phyloP scores from a whole-genome alignment of 2,113 vertebrate species.

The Trichechus manatus region DNA sequence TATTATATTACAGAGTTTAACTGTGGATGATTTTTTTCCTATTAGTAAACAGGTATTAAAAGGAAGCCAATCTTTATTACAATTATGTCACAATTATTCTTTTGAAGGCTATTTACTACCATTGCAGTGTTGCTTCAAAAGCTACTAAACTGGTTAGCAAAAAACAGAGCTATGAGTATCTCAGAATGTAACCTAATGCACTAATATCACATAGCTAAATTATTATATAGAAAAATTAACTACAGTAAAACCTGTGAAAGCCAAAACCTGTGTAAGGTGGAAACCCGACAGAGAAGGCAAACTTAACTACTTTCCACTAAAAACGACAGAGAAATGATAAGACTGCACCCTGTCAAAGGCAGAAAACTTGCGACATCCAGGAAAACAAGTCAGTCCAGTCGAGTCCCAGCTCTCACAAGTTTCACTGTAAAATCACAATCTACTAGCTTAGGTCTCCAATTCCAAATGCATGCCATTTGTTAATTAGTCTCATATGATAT shows the following conservation, averaged over 20 bases:
- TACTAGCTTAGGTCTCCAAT: neutral
- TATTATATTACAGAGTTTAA: neutral
- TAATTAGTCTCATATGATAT: neutral
- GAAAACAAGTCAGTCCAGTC: neutral
- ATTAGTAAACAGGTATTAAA: neutral
- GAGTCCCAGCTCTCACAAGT: neutral
- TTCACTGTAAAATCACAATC: neutral
- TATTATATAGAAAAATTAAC: neutral
- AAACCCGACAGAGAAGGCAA: neutral
- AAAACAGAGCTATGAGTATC: neutral
- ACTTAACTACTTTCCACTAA: too few relatives aligned
- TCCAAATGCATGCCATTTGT: slow-evolving; percentile 6
- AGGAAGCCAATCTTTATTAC: neutral
- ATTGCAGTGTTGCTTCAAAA: slow-evolving; percentile 2
- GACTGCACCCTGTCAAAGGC: neutral
- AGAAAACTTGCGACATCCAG: neutral
- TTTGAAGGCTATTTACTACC: slow-evolving; percentile 13
- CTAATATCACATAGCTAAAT: neutral
- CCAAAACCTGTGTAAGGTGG: neutral
- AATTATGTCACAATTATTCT: neutral
- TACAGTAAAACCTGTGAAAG: neutral
- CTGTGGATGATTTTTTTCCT: neutral
- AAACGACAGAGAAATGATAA: neutral
- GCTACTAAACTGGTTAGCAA: slow-evolving; percentile 6
- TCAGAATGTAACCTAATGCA: neutral